Conservation (phyloP, 35 echinoderm and acorn worm genomes). For the Acanthaster planci region DNA sequence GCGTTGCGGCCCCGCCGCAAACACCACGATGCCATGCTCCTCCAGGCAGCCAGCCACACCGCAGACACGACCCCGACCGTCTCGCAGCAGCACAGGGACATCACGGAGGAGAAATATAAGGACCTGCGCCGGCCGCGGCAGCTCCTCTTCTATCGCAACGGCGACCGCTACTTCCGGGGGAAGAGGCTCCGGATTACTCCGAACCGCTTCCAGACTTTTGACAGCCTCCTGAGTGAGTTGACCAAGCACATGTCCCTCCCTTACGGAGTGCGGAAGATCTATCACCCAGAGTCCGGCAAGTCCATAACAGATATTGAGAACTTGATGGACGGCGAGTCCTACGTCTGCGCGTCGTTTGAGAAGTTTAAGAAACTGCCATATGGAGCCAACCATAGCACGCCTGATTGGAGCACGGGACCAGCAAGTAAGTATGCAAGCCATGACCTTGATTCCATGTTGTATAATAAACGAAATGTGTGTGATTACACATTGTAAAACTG, state of each 20-base stretch:
- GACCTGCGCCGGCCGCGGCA: conserved; percentile 53
- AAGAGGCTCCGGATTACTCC: conserved; percentile 88
- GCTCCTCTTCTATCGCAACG: conserved; percentile 89
- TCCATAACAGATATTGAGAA: conserved; percentile 69
- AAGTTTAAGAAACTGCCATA: conserved; percentile 88
- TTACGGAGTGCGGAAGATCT: conserved; percentile 89
- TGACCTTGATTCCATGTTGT: too few species aligned
- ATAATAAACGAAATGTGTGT: too few species aligned
- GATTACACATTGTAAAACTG: too few species aligned
- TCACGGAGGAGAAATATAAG: conserved; percentile 41
- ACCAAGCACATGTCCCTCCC: conserved; percentile 88
- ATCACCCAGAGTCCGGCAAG: conserved; percentile 57
- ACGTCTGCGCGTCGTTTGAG: conserved; percentile 98
- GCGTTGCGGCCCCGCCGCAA: neutral
- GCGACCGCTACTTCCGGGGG: conserved; percentile 87
- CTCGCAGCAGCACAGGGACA: conserved; percentile 37
- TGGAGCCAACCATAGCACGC: conserved; percentile 36
- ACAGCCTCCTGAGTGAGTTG: conserved; percentile 80
- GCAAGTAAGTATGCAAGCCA: conserved; percentile 69
- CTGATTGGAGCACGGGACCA: conserved; percentile 49
- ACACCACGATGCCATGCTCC: neutral
- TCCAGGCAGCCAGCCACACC: neutral
- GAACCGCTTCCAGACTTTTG: conserved; percentile 71
- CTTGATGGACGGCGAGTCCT: conserved; percentile 75
- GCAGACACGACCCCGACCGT: neutral